Percentiles rank a stretch among this genome's conserved stretches.
phyloP scores from a whole-genome alignment of 30 jellyfish, hydroid and myxozoan genomes.

The Mastigias papua region DNA sequence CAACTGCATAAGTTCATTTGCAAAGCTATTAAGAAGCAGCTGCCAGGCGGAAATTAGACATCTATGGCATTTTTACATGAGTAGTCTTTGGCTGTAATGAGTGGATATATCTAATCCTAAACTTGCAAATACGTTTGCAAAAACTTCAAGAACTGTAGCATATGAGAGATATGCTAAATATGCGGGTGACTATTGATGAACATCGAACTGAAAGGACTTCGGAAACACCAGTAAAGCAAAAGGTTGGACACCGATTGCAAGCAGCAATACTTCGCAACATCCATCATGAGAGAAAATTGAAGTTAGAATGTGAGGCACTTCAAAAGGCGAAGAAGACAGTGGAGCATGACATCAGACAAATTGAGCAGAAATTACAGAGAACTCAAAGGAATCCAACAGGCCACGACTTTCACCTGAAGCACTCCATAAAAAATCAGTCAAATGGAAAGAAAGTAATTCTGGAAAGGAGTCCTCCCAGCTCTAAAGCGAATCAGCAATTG shows the following conservation, averaged over 20 bases:
- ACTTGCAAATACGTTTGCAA: not conserved
- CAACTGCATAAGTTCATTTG: not conserved
- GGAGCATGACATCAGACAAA: constrained; percentile 28
- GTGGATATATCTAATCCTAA: not conserved
- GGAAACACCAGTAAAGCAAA: constrained; percentile 9
- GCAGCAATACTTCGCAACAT: constrained; percentile 63
- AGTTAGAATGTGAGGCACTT: constrained; percentile 39
- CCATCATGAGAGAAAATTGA: constrained; percentile 27
- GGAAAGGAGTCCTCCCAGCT: not conserved
- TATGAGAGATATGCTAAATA: not conserved
- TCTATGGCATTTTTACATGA: not conserved
- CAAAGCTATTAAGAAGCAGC: not conserved
- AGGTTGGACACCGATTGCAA: constrained; percentile 51
- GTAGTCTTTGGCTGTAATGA: not conserved
- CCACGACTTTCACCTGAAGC: not conserved
- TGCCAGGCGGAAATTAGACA: not conserved
- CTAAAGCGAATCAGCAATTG: not conserved
- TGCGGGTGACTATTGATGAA: not conserved
- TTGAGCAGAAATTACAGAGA: constrained; percentile 5
- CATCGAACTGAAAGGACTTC: not conserved
- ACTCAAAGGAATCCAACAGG: not conserved
- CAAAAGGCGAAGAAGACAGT: constrained; percentile 48
- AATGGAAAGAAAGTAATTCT: not conserved
- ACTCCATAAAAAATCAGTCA: not conserved
- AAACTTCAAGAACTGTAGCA: not conserved